Conservation (phyloP, 2,797 vertebrate species). For the Phataginus tetradactyla region DNA sequence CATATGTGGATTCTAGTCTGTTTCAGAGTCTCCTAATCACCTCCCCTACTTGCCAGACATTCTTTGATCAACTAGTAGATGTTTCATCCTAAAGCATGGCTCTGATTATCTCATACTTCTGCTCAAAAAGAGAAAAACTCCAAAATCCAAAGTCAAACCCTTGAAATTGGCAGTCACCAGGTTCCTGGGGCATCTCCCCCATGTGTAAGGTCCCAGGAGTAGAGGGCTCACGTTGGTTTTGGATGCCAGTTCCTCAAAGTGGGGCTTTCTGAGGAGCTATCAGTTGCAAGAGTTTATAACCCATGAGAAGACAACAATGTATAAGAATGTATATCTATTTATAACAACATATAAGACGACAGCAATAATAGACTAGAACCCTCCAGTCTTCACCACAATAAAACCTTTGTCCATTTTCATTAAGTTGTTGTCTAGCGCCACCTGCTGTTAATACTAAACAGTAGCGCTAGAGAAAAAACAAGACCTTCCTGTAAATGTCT, state of each 20-base stretch:
- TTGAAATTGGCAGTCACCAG: background rate
- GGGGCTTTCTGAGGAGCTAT: background rate
- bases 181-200: no score
- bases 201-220: background rate
- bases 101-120: background rate
- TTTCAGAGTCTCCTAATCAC: background rate
- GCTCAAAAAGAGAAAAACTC: background rate
- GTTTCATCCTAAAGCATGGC: background rate
- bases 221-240: background rate
- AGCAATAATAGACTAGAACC: background rate
- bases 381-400: background rate
- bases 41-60: background rate
- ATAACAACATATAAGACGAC: background rate
- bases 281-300: background rate
- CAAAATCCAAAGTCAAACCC: background rate
- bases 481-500: background rate
- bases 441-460: conserved; percentile 75
- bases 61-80: background rate
- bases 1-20: background rate
- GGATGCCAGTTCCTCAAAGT: background rate
- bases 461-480: background rate
- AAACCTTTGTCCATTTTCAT: background rate
- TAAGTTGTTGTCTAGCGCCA: conserved; percentile 84
- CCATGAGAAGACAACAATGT: background rate
- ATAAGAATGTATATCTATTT: background rate